Evolutionary conservation across 2,888 invertebrate genomes (phyloP).

Genomic region (Galerucella nymphaeae): DNA sequence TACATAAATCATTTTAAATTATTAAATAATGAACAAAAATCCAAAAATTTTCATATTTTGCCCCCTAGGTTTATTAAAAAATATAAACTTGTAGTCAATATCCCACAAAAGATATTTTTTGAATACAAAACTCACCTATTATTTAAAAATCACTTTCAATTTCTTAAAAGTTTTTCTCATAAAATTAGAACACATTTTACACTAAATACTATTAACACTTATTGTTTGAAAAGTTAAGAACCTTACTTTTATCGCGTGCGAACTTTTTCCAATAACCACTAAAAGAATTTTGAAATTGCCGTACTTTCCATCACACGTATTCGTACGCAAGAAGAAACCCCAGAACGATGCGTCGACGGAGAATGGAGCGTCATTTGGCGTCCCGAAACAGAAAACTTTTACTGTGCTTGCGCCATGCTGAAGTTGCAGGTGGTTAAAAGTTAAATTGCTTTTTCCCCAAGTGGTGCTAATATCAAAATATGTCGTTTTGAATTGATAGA

Average conservation of each 20-base stretch:
- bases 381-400: slow-evolving; percentile 8
- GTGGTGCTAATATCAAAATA: background rate
- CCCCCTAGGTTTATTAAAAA: too few relatives aligned
- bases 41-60: too few relatives aligned
- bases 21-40: too few relatives aligned
- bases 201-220: background rate
- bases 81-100: too few relatives aligned
- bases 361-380: slow-evolving; percentile 11
- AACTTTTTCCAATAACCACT: background rate
- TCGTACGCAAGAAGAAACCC: background rate
- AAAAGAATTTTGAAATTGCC: background rate
- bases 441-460: background rate
- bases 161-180: background rate
- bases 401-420: slow-evolving; percentile 13
- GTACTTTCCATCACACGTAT: background rate
- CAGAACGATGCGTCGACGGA: background rate
- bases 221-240: too few relatives aligned
- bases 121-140: too few relatives aligned
- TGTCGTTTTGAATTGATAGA: background rate
- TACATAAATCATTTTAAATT: too few relatives aligned
- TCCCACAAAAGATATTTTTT: too few relatives aligned
- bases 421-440: background rate
- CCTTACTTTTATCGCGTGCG: background rate
- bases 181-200: background rate
- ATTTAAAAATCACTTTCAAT: too few relatives aligned